Percentiles rank a stretch among this genome's conserved stretches.
phyloP scores from a whole-genome alignment of 2,113 vertebrate genomes.

The Limnothrissa miodon region DNA sequence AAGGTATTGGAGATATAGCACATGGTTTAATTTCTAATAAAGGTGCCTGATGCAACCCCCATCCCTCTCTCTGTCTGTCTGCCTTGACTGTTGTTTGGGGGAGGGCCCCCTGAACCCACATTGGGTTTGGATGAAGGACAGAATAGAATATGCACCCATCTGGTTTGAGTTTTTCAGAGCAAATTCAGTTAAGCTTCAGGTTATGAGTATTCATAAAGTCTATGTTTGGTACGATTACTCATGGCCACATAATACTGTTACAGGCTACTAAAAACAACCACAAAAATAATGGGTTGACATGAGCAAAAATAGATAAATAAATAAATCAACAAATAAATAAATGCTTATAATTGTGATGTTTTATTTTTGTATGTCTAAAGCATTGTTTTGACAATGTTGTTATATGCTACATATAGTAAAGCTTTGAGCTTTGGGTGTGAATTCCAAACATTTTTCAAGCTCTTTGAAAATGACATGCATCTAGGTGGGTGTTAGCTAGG shows the following conservation, averaged over 20 bases:
- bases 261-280: no score
- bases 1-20: not conserved
- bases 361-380: no score
- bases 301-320: no score
- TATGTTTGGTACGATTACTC: no score
- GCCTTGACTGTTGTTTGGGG: not conserved
- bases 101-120: slow-evolving; percentile 31
- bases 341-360: no score
- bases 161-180: slow-evolving; percentile 5
- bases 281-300: no score
- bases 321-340: no score
- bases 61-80: slow-evolving; percentile 8
- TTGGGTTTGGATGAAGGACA: slow-evolving; percentile 3
- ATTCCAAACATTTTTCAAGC: no score
- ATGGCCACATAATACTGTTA: not conserved
- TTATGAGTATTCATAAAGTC: not conserved
- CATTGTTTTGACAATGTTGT: no score
- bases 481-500: not conserved
- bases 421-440: no score
- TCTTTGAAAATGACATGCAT: no score
- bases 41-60: not conserved
- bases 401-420: no score
- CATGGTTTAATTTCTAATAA: not conserved
- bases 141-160: not conserved
- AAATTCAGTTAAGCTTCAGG: not conserved